Base-by-base conservation (phyloP, 1,140 invertebrate species). In the Cecropterus lyciades region DNA sequence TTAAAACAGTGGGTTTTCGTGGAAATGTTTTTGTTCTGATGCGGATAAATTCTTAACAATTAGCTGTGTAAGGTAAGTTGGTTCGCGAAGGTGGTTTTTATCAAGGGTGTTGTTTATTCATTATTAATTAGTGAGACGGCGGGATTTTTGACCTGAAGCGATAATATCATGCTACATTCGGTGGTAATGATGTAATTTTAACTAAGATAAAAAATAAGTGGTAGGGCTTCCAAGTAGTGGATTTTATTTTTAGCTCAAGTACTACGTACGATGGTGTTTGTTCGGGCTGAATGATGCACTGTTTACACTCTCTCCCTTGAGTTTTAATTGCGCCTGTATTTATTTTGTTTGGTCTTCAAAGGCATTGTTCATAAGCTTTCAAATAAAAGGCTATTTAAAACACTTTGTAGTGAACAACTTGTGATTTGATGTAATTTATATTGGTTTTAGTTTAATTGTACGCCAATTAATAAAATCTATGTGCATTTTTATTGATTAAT, bases 171-270 rank as follows among this genome's bases (percentile, higher is more conserved):
- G n/a, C n/a, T n/a, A n/a, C 55, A 65, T 74, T 53, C 52, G 82
- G 81, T 79, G 72, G 82, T 67, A 65, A 64, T 72, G 72, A 70
- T 73, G 75, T 77, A 69, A 72, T 80, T 69, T 69, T 60, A 33
- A 52, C 37, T 65, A 51, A 66, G 45, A 5, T 24, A 66, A 67
- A 62, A 65, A 24, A 70, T 30, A 55, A 15, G 49, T 56, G 42
- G 48, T 83, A 80, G 73, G 81, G 77, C 74, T 82, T 84, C 81
- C 20, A 46, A 51, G 46, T 73, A n/a, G n/a, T n/a, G 48, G 65
- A 70, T 67, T 76, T 83, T 88, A 87, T 89, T 90, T 88, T 76
- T 87, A 87, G 84, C 73, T 77, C 65, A 63, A 81, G 62, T 80
- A 83, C 76, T 73, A 69, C 73, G 72, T 69, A 74, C 66, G 42